Conservation (phyloP, 2,888 invertebrate genomes). For the Dicyrtomina minuta region DNA sequence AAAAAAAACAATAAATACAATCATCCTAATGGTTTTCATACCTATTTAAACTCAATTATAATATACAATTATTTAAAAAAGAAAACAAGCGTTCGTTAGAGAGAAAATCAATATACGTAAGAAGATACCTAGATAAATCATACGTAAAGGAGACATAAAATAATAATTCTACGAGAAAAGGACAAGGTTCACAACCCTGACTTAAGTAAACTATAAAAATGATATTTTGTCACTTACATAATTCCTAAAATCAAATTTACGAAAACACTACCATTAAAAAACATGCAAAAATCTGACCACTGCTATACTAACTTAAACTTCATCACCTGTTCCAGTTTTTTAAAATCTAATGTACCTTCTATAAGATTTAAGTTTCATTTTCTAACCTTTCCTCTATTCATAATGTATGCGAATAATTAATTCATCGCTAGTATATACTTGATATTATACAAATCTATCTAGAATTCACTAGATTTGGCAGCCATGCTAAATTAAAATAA, state of each 20-base stretch:
- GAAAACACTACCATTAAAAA: neutral
- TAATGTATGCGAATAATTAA: no score
- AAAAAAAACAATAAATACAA: slow-evolving; percentile 17
- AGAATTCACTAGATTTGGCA: no score
- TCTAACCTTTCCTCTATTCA: no score
- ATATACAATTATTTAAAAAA: neutral
- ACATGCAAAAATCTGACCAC: neutral
- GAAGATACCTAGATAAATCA: neutral
- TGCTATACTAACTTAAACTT: neutral
- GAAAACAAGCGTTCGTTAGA: neutral
- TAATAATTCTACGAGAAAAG: neutral
- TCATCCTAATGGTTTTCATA: slow-evolving; percentile 16
- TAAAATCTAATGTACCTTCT: neutral
- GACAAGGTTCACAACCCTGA: neutral
- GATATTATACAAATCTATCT: no score
- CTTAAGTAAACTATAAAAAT: slow-evolving; percentile 6
- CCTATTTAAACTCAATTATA: slow-evolving; percentile 12
- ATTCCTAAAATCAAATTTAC: neutral
- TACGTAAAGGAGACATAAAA: neutral
- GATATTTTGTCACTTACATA: slow-evolving; percentile 26
- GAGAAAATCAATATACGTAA: neutral
- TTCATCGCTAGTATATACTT: no score
- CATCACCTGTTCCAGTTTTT: neutral
- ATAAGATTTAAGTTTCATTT: neutral
- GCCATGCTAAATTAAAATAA: no score